Conservation (phyloP, 2,888 invertebrate species). For the Trichogramma evanescens region DNA sequence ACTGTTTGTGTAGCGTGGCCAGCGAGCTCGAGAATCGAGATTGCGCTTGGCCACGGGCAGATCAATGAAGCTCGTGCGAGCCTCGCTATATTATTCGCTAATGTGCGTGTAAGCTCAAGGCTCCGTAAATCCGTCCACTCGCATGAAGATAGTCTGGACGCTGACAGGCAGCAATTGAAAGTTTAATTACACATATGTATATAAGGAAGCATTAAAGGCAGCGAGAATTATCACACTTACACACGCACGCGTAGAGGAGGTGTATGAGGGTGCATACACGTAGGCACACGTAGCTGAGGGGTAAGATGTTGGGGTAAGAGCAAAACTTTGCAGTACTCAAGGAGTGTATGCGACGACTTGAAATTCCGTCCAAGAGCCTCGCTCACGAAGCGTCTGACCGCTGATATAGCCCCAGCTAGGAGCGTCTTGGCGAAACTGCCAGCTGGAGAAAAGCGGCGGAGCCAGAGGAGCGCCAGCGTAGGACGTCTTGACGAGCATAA, state of each 20-base stretch:
- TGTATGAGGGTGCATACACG: too few species aligned
- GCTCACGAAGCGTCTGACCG: not conserved
- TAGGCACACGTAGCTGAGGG: not conserved
- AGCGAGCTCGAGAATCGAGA: too few species aligned
- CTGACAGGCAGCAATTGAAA: slow-evolving; percentile 7
- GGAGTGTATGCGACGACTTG: slow-evolving; percentile 11
- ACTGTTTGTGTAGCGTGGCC: too few species aligned
- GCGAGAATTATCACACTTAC: slow-evolving; percentile 5
- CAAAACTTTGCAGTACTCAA: slow-evolving; percentile 1
- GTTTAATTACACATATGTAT: slow-evolving; percentile 9
- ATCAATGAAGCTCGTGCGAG: too few species aligned
- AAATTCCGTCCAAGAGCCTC: slow-evolving; percentile 23
- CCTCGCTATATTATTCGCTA: too few species aligned
- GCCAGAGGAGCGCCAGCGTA: slow-evolving; percentile 1
- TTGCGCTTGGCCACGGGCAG: too few species aligned
- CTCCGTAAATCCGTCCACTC: too few species aligned
- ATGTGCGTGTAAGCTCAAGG: too few species aligned
- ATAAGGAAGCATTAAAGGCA: slow-evolving; percentile 6
- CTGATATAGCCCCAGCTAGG: not conserved
- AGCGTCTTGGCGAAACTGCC: not conserved
- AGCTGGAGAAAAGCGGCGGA: slow-evolving; percentile 4
- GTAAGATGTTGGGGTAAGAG: not conserved
- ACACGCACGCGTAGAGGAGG: too few species aligned
- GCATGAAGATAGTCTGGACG: too few species aligned
- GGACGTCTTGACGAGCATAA: slow-evolving; percentile 36